These are phyloP conservation scores for Drosophila pruinosa DNA, from an alignment of 1,140 invertebrate species.

Conservation along the genomic window DNA sequence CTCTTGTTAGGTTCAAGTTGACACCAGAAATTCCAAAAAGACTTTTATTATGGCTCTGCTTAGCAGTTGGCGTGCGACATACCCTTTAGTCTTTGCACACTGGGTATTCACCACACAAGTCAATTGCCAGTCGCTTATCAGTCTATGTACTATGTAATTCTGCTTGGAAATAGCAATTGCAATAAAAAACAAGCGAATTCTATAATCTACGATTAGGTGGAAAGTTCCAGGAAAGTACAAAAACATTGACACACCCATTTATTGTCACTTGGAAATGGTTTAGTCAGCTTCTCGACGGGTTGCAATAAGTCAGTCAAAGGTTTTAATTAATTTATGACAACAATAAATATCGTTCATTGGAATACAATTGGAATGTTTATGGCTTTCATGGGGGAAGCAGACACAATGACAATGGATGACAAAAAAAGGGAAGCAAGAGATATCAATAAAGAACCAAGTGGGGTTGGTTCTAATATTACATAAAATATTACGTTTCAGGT, in stretches of 20 bases:
- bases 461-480: not conserved
- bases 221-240: conserved; percentile 11
- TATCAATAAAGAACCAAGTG: conserved; percentile 46
- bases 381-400: not conserved
- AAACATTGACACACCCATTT: conserved; percentile 24
- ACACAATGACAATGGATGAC: not conserved
- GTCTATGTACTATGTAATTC: not conserved
- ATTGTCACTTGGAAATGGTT: conserved; percentile 6
- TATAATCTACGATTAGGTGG: not conserved
- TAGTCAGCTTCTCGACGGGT: not conserved
- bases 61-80: not conserved
- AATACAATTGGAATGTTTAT: conserved; percentile 25
- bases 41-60: not conserved
- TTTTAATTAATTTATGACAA: conserved; percentile 30
- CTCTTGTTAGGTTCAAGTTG: not conserved
- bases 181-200: not conserved
- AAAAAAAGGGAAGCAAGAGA: not conserved
- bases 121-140: not conserved
- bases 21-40: not conserved
- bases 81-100: not conserved
- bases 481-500: too few species aligned
- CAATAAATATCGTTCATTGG: conserved; percentile 24
- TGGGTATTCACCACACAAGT: not conserved
- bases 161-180: conserved; percentile 1
- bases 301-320: conserved; percentile 5